Evolutionary conservation across 2,888 invertebrate species (phyloP), one percentile per base, ranked within the genome.

Genomic region (Gymnosoma rotundatum): DNA sequence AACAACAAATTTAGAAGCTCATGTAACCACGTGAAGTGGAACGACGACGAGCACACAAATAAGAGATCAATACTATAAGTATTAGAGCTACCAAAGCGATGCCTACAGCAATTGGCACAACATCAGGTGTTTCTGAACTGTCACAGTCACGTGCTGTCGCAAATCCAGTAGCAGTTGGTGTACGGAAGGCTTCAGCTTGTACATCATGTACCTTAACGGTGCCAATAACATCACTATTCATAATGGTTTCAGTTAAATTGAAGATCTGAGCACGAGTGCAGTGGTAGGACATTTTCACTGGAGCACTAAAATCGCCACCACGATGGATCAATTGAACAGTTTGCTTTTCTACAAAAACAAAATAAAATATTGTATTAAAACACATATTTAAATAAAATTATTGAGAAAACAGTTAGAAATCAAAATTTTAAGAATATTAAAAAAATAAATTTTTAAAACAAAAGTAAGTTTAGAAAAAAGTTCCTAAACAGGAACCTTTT

Each of bases 91-190:
- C 97, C 80, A 99, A 94, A 69, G 97, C 97, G 91, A 97, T 97
- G 18, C 99, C 99, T 85, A 99, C 99, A 25, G 97, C 98, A 90
- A 99, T 98, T 32, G 99, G 99, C 79, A 99, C 98, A 86, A 98
- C 94, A 93, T 99, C 99, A 18, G 97, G 95, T 7, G 96, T 95
- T 88, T 95, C 95, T 50, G 93, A 93, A 78, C 94, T 93, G 88
- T 94, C 94, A 92, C 97, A 97, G 89, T 96, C 96, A 93, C 94
- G 92, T 94, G 96, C 95, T 84, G 93, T 92, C 78, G 94, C 94
- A 92, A 96, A 97, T 1, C 91, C 90, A n/a, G 92, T 93, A n/a
- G 88, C 83, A 36, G 93, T 92, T 0, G 92, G 90, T 16, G 91
- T 91, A 86, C 94, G 93, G 94, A 95, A 97, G 5, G 96, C 96